Evolutionary conservation across 2,113 vertebrate genomes (phyloP), one percentile per base, ranked within the genome.

Genomic region (Sminthopsis crassicaudata): DNA sequence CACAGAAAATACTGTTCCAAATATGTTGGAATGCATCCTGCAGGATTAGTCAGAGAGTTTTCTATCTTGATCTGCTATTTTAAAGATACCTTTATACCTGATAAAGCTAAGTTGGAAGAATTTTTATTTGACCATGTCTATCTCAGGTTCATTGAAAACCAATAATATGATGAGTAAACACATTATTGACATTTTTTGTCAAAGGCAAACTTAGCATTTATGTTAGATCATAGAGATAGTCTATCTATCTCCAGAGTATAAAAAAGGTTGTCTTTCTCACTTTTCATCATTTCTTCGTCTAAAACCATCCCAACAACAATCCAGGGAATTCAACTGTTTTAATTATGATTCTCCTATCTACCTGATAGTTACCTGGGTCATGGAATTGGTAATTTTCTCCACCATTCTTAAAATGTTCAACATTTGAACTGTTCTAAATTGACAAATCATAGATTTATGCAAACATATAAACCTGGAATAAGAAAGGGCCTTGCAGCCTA

Each of bases 91-190:
- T 98, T 98, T 96, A 96, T 97, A 97, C 96, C 96, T 96, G 94
- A 94, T 46, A 52, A 54, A 96, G 96, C 96, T 50, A 0, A 1
- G 84, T 95, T 0, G 97, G 97, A 97, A 94, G 53, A 84, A 76
- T 91, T 93, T 95, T 98, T 95, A 96, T 95, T 97, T 97, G 98
- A 96, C 94, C 93, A 91, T 92, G 96, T 97, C 96, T 97, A 98
- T 98, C 96, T 98, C 94, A 95, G 96, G 98, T 97, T 98, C 98
- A 98, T 30, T 96, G 93, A 96, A 97, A 97, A 96, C 97, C 97
- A 97, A 98, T 98, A 98, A 98, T 97, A 98, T 97, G 96, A 98
- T 95, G 97, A 98, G 97, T 98, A 98, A 97, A 89, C 27, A 92
- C 96, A 96, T 98, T 98, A 97, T 98, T 98, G 98, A 98, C 90